Evolutionary conservation across 2,888 invertebrate species (phyloP), one percentile per base, ranked within the genome.

Genomic region (Cephus sareptanus): DNA sequence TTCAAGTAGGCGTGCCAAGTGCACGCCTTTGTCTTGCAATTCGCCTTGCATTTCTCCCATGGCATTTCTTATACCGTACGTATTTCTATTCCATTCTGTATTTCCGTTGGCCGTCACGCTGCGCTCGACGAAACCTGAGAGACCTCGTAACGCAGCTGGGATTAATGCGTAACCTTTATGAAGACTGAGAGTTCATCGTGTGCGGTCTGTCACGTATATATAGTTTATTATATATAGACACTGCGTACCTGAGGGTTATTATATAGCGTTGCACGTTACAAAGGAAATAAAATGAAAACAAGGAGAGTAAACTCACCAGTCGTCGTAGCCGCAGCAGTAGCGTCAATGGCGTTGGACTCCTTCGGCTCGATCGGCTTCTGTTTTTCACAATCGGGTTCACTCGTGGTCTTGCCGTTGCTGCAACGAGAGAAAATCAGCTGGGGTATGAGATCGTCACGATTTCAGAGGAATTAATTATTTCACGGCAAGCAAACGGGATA

Each of bases 1-100:
- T 40, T 15, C 15, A 40, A 40, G 15, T 40, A 40, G 40, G 40
- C 40, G 40, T 40, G 40, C 40, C 40, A 40, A 40, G 40, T 40
- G 40, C 88, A 89, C 86, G 88, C 88, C 89, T 89, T 91, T 83
- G 83, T 81, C 82, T 83, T 76, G 80, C 82, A 85, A 83, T 83
- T 82, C 82, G 82, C 85, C 85, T 82, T 40, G 40, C 40, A 40
- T 40, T 15, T 40, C 40, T 40, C 40, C 15, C 15, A 15, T 40
- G 40, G 40, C 15, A 40, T 40, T 40, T 40, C 40, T 40, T 15
- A 40, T 0, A 6, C 15, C 40, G 40, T 40, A 40, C 15, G 15
- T 40, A 40, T 15, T 40, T 15, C 15, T 40, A 40, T 40, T 40
- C 2, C 40, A 15, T 40, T 40, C 40, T 40, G 40, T 40, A 40